A percentile compares a stretch with the other conserved stretches of the same genome.
Conservation (phyloP, 1,140 invertebrate species). For the Chrysoperla carnea region DNA sequence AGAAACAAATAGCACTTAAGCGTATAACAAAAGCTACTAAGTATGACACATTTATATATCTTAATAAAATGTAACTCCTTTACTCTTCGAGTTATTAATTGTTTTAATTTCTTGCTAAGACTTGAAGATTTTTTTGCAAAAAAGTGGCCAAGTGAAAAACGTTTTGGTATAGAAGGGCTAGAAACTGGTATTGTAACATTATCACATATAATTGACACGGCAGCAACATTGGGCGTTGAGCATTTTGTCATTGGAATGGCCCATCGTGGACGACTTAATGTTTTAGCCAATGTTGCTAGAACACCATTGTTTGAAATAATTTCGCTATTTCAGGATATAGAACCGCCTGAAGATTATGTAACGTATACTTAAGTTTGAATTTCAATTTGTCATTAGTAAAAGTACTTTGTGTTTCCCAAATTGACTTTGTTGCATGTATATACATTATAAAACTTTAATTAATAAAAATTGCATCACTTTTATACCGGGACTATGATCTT, state of each 20-base stretch:
- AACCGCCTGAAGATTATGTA: conserved; percentile 43
- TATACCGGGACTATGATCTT: no score
- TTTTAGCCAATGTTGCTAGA: conserved; percentile 75
- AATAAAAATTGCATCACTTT: no score
- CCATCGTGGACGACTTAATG: conserved; percentile 79
- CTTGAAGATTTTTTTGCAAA: conserved; percentile 77
- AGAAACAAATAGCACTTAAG: conserved; percentile 52
- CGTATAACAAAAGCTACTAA: conserved; percentile 54
- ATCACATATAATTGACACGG: conserved; percentile 71
- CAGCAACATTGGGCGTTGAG: conserved; percentile 59
- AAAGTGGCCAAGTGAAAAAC: conserved; percentile 80
- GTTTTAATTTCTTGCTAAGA: no score
- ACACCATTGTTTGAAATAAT: conserved; percentile 76
- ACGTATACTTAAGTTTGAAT: conserved; percentile 1
- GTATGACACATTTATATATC: conserved; percentile 10
- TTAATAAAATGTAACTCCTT: no score
- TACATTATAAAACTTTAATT: no score
- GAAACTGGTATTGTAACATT: conserved; percentile 77
- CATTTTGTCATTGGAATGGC: conserved; percentile 82
- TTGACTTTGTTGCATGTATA: no score
- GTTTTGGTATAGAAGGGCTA: conserved; percentile 84
- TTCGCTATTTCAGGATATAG: conserved; percentile 66
- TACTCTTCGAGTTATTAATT: no score
- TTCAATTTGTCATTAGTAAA: no score
- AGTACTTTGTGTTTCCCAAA: background rate